A percentile compares a stretch with the other conserved stretches of the same genome.
Evolutionary conservation across 1,140 invertebrate genomes (phyloP).

Genomic region (Brachionus sp.): DNA sequence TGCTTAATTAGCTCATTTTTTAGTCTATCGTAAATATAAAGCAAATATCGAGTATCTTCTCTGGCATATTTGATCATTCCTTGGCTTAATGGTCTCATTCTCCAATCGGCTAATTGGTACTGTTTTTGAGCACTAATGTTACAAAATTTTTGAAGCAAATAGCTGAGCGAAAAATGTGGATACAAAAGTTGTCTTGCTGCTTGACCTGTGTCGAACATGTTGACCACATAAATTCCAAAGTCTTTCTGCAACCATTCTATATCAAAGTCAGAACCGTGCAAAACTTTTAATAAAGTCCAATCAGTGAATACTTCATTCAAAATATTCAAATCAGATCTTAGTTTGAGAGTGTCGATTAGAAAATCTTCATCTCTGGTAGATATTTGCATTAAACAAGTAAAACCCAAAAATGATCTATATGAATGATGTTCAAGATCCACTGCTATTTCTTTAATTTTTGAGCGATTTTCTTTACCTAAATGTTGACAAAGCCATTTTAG

Average conservation of each 20-base stretch:
- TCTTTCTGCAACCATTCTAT: conserved; percentile 91
- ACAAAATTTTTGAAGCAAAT: conserved; percentile 76
- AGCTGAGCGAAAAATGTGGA: conserved; percentile 71
- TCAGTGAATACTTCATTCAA: conserved; percentile 90
- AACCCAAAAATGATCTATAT: conserved; percentile 74
- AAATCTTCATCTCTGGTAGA: conserved; percentile 81
- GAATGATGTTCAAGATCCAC: conserved; percentile 78
- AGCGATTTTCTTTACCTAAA: conserved; percentile 62
- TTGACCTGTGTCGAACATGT: conserved; percentile 92
- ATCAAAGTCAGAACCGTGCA: conserved; percentile 86
- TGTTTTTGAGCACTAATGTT: conserved; percentile 76
- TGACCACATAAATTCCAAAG: conserved; percentile 88
- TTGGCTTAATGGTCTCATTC: conserved; percentile 75
- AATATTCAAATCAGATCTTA: conserved; percentile 75
- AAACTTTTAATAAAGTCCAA: conserved; percentile 82
- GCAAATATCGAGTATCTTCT: conserved; percentile 88
- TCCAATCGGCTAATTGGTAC: conserved; percentile 92
- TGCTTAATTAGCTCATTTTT: conserved; percentile 72
- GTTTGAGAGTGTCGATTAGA: conserved; percentile 78
- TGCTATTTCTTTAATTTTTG: conserved; percentile 67
- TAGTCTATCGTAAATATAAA: conserved; percentile 83
- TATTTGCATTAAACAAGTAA: conserved; percentile 90
- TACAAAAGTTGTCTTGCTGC: conserved; percentile 72
- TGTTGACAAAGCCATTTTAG: conserved; percentile 68
- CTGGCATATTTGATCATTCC: conserved; percentile 83